Percentiles rank a stretch among this genome's conserved stretches.
phyloP scores from a whole-genome alignment of 1,140 invertebrate genomes.

The Achroia grisella region DNA sequence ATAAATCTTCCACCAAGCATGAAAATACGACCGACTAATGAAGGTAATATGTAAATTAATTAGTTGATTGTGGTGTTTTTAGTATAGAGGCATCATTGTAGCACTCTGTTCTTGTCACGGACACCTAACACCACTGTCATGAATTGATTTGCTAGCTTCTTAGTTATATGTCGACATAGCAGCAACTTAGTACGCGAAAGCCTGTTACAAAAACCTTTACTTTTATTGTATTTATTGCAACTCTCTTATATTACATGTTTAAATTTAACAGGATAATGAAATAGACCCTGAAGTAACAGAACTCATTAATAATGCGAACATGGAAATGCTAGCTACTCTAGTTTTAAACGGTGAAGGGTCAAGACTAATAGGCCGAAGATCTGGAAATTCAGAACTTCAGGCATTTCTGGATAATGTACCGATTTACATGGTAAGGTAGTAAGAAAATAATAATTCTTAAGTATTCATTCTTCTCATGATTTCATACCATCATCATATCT shows the following conservation, averaged over 20 bases:
- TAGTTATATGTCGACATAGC: constrained; percentile 42
- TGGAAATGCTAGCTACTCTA: constrained; percentile 91
- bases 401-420: constrained; percentile 93
- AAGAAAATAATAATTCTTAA: too few relatives aligned
- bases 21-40: constrained; percentile 20
- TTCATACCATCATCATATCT: too few relatives aligned
- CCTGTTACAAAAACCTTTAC: constrained; percentile 17
- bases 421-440: constrained; percentile 85
- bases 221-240: neutral
- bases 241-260: constrained; percentile 1
- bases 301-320: constrained; percentile 82
- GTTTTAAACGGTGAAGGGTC: constrained; percentile 91
- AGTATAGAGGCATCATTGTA: constrained; percentile 52
- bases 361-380: constrained; percentile 81
- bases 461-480: too few relatives aligned
- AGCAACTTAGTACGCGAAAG: constrained; percentile 34
- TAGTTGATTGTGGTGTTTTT: constrained; percentile 60
- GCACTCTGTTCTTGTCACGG: constrained; percentile 53
- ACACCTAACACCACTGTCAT: constrained; percentile 54
- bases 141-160: constrained; percentile 67
- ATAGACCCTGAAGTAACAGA: constrained; percentile 67
- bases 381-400: constrained; percentile 87
- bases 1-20: constrained; percentile 21
- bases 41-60: constrained; percentile 55
- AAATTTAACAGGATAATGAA: constrained; percentile 53